Percentiles rank a stretch among this genome's conserved stretches.
Evolutionary conservation across 2,888 invertebrate species (phyloP).

Genomic region (Orthosia incerta): DNA sequence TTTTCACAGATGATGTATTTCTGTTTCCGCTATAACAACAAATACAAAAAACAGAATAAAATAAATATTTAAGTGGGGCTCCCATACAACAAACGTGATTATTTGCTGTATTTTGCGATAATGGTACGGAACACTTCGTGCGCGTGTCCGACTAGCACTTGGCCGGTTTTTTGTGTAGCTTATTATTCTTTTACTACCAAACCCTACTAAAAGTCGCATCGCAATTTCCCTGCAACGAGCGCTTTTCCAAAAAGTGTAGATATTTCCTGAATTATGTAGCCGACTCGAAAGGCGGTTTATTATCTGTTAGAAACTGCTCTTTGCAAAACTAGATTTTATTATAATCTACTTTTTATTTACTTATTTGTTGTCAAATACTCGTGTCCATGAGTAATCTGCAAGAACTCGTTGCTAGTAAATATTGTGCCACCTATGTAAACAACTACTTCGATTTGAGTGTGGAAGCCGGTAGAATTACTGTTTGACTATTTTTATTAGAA

Average conservation of each 20-base stretch:
- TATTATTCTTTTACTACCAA: too few species aligned
- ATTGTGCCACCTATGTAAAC: constrained; percentile 25
- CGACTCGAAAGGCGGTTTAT: background rate
- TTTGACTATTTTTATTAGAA: constrained; percentile 6
- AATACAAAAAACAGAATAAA: too few species aligned
- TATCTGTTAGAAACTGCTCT: background rate
- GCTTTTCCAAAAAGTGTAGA: background rate
- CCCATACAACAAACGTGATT: too few species aligned
- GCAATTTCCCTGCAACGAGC: too few species aligned
- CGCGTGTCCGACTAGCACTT: too few species aligned
- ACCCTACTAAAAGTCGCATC: too few species aligned
- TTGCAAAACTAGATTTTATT: background rate
- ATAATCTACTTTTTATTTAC: background rate
- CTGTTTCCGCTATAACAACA: too few species aligned
- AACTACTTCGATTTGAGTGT: background rate
- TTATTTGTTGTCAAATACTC: background rate
- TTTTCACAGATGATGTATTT: too few species aligned
- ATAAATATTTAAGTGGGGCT: too few species aligned
- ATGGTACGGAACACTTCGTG: too few species aligned
- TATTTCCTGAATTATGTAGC: background rate
- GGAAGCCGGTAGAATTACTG: background rate
- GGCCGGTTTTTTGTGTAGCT: too few species aligned
- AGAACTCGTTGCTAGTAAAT: background rate
- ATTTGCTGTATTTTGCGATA: too few species aligned
- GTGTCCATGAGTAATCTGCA: background rate